These are phyloP conservation scores for Eupithecia tripunctaria DNA, from an alignment of 2,888 invertebrate genomes.

Conservation along the genomic window DNA sequence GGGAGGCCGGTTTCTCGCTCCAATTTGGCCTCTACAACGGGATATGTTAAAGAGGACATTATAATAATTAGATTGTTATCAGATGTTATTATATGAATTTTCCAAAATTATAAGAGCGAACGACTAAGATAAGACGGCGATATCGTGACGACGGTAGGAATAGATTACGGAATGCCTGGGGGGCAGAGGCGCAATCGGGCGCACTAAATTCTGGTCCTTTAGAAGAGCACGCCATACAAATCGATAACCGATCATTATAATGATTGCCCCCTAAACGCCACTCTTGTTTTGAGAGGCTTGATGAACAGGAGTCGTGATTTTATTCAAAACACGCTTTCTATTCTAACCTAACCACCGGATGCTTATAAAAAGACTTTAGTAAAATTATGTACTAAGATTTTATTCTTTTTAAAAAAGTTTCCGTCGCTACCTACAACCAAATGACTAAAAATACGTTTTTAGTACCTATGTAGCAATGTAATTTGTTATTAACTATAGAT, in stretches of 20 bases:
- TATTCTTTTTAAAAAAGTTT: no score
- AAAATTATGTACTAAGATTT: background rate
- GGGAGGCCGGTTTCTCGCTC: conserved; percentile 67
- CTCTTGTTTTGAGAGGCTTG: conserved; percentile 71
- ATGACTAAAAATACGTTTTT: no score
- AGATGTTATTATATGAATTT: conserved; percentile 83
- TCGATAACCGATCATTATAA: conserved; percentile 84
- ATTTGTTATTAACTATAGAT: no score
- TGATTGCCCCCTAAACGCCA: conserved; percentile 80
- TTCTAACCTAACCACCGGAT: conserved; percentile 20
- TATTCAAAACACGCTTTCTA: conserved; percentile 49
- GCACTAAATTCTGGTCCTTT: conserved; percentile 79
- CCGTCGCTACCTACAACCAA: no score
- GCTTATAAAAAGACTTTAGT: background rate
- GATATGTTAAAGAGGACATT: conserved; percentile 84
- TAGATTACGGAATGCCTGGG: conserved; percentile 76
- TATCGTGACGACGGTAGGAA: conserved; percentile 80
- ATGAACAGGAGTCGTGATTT: conserved; percentile 79
- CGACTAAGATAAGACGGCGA: conserved; percentile 77
- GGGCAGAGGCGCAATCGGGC: conserved; percentile 72
- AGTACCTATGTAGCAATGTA: no score
- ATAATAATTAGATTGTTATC: conserved; percentile 84
- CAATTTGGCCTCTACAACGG: conserved; percentile 76
- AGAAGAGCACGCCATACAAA: conserved; percentile 79
- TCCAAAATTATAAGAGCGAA: conserved; percentile 79